Base-by-base conservation (phyloP, 2,888 invertebrate genomes). In the Aleiodes leptofemur region DNA sequence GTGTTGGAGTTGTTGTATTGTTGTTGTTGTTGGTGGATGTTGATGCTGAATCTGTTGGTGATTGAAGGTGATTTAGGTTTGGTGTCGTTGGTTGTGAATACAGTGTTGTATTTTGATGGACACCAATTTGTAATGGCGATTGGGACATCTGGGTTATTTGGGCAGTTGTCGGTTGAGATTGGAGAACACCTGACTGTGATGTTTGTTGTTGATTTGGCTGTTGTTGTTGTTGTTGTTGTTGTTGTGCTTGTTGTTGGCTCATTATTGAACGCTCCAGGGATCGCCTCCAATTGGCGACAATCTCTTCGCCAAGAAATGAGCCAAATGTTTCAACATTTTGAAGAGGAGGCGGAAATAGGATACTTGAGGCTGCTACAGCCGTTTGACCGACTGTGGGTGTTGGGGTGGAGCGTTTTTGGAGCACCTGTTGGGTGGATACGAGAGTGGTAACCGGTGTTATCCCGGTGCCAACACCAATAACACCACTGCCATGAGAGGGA, bases 271-370 rank as follows among this genome's bases (percentile, higher is more conserved):
- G 86, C 88, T 94, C 94, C 87, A 94, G 91, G 84, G 93, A 93
- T 84, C 94, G 93, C 87, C 95, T 92, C 94, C 95, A 95, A 89
- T 94, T 93, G 85, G 93, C 93, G 90, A 96, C 96, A 90, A 96
- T 94, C 90, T 96, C 95, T 90, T 95, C 95, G 90, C 96, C 96
- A 88, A 95, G 91, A 87, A 94, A 91, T 81, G 93, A 93, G 90
- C 94, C 95, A 91, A 94, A 94, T 84, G 92, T 91, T 88, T 94
- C 94, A 84, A 94, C 93, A 90, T 92, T 93, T 88, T 93, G 93
- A 84, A 93, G 91, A 79, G 92, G 91, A 69, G 91, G 91, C 74
- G 92, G 91, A 83, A 91, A 90, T 78, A 90, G 89, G 84, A 88
- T 87, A 78, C 90, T 89, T 14, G 66, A 57, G 80, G 90, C 90